phyloP scores from a whole-genome alignment of 2,113 vertebrate species.

The Uria lomvia region DNA sequence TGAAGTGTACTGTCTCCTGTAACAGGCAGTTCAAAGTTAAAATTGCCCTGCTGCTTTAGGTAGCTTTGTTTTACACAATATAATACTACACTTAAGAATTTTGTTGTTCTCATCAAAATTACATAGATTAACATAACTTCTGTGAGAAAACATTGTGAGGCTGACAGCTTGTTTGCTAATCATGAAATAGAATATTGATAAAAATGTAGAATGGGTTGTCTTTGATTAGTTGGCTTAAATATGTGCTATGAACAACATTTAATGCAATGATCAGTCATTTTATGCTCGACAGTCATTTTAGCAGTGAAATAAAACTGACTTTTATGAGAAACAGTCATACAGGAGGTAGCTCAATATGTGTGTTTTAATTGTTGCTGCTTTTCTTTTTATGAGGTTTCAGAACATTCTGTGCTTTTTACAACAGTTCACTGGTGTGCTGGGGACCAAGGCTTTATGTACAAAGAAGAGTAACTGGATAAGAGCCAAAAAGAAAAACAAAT shows the following conservation, averaged over 20 bases:
- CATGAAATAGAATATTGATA: not conserved
- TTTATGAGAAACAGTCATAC: not conserved
- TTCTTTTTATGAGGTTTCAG: not conserved
- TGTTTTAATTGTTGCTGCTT: not conserved
- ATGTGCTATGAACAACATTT: not conserved
- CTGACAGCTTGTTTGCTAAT: not conserved
- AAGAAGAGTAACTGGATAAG: not conserved
- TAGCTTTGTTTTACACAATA: not conserved
- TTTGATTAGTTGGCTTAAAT: not conserved
- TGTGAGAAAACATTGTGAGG: not conserved
- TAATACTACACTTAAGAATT: not conserved
- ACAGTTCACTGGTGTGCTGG: not conserved
- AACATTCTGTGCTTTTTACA: not conserved
- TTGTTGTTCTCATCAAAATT: not conserved
- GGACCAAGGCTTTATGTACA: not conserved
- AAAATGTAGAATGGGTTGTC: not conserved
- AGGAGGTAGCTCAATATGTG: not conserved
- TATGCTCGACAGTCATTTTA: not conserved
- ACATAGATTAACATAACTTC: not conserved
- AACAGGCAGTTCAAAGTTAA: not conserved
- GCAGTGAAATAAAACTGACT: not conserved
- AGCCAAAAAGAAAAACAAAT: not conserved
- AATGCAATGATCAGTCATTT: not conserved
- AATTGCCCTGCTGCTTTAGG: not conserved
- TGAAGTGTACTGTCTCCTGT: not conserved